These are phyloP conservation scores for Lutjanus campechanus DNA, from an alignment of 2,797 vertebrate species.

Conservation along the genomic window DNA sequence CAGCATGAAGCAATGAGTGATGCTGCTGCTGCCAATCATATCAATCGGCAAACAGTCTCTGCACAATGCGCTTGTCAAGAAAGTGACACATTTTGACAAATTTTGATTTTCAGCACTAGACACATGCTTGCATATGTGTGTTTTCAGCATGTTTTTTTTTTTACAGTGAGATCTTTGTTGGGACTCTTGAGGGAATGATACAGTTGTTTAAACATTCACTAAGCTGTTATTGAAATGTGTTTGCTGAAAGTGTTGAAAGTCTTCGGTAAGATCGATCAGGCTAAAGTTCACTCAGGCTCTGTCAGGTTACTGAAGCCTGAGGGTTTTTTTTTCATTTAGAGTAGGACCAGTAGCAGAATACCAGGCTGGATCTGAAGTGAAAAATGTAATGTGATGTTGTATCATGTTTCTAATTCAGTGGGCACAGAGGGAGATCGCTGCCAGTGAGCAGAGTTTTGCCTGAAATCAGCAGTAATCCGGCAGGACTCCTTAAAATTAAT, in stretches of 20 bases:
- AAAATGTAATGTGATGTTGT: constrained; percentile 36
- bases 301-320: neutral
- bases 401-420: constrained; percentile 34
- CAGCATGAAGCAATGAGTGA: constrained; percentile 28
- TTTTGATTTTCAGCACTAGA: constrained; percentile 25
- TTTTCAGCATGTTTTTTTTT: neutral
- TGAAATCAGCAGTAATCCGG: constrained; percentile 70
- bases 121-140: neutral
- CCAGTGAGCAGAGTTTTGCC: constrained; percentile 45
- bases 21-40: constrained; percentile 3
- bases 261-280: neutral
- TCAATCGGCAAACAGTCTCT: constrained; percentile 17
- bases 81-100: constrained; percentile 18
- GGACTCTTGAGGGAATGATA: neutral
- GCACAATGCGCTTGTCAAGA: constrained; percentile 33
- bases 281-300: neutral
- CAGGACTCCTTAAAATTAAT: constrained; percentile 72
- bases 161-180: neutral
- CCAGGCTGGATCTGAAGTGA: constrained; percentile 26
- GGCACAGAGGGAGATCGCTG: constrained; percentile 58
- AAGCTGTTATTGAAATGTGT: neutral
- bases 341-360: constrained; percentile 11
- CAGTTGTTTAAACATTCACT: constrained; percentile 6
- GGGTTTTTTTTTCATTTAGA: constrained; percentile 6
- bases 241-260: neutral